phyloP scores from a whole-genome alignment of 1,140 invertebrate species.

The Drosophila tani region DNA sequence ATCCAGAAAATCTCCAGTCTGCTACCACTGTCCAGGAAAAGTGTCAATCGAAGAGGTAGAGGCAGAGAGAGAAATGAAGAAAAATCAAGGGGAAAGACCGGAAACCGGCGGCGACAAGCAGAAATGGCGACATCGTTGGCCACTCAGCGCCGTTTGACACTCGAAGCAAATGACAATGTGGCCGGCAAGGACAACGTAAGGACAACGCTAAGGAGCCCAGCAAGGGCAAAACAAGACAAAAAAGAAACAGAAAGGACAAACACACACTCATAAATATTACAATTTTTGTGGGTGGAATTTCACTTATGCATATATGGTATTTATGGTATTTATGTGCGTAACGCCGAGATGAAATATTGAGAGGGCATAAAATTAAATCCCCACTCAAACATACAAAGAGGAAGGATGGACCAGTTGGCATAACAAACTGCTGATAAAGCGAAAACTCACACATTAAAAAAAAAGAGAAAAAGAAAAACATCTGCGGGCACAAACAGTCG shows the following conservation, averaged over 20 bases:
- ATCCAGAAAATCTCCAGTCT: not conserved
- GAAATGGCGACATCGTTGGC: slow-evolving; percentile 66
- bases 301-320: slow-evolving; percentile 49
- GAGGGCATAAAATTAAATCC: slow-evolving; percentile 73
- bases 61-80: not conserved
- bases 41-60: not conserved
- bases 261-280: slow-evolving; percentile 73
- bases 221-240: slow-evolving; percentile 28
- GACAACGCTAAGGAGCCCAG: slow-evolving; percentile 64
- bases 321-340: slow-evolving; percentile 46
- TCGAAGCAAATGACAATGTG: slow-evolving; percentile 72
- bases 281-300: slow-evolving; percentile 68
- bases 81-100: slow-evolving; percentile 28
- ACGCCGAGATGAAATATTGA: slow-evolving; percentile 67
- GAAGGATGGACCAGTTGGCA: slow-evolving; percentile 37
- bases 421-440: slow-evolving; percentile 80
- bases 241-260: slow-evolving; percentile 21
- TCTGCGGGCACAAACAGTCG: slow-evolving; percentile 47
- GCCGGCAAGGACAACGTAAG: slow-evolving; percentile 75
- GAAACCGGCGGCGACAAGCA: slow-evolving; percentile 68
- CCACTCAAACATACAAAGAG: slow-evolving; percentile 48
- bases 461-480: slow-evolving; percentile 49
- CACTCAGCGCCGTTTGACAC: slow-evolving; percentile 79
- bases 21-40: not conserved
- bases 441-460: slow-evolving; percentile 45